Conservation (phyloP, 2,888 invertebrate genomes). For the Tinea trinotella region DNA sequence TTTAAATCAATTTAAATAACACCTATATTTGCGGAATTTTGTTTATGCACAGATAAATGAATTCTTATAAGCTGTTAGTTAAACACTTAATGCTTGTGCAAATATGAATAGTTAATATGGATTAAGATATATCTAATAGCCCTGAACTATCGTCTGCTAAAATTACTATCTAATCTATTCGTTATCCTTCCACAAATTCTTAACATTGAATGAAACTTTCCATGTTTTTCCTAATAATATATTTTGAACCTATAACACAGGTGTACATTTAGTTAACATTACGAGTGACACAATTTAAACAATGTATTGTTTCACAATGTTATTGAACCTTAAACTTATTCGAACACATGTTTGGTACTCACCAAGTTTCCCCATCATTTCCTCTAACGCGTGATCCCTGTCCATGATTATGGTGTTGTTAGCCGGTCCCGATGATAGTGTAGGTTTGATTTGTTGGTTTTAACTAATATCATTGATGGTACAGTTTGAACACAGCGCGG, state of each 20-base stretch:
- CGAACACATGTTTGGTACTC: slow-evolving; percentile 31
- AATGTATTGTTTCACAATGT: slow-evolving; percentile 7
- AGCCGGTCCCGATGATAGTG: slow-evolving; percentile 21
- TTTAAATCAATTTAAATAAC: too few species aligned
- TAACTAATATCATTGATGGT: slow-evolving; percentile 57
- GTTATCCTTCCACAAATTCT: not conserved
- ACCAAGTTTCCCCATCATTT: slow-evolving; percentile 78
- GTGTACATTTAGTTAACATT: not conserved
- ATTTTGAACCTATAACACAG: not conserved
- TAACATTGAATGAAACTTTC: not conserved
- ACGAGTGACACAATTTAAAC: not conserved
- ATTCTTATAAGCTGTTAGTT: not conserved
- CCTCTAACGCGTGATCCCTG: slow-evolving; percentile 75
- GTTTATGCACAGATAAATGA: too few species aligned
- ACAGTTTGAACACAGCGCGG: slow-evolving; percentile 1
- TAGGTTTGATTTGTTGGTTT: slow-evolving; percentile 25
- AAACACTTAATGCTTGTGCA: not conserved
- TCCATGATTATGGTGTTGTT: slow-evolving; percentile 61
- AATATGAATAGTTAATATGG: not conserved
- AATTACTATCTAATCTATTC: slow-evolving; percentile 1
- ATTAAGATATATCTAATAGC: not conserved
- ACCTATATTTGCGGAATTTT: too few species aligned
- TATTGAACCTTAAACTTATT: slow-evolving; percentile 18
- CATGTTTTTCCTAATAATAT: not conserved
- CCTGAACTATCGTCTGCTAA: not conserved